Conservation (phyloP, 2,888 invertebrate genomes). For the Drosophila macrospina region DNA sequence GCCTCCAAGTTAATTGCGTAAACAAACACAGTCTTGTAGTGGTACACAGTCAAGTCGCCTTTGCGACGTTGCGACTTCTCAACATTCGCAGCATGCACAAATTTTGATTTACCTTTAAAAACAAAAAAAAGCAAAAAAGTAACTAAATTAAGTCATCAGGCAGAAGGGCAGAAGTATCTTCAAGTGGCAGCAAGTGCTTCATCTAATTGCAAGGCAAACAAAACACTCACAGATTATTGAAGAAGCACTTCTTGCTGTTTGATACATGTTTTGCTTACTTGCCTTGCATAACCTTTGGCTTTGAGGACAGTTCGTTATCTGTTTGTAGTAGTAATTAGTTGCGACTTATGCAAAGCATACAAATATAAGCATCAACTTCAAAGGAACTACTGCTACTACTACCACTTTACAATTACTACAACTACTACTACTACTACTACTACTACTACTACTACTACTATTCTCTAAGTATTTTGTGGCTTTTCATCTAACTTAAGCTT, state of each 20-base stretch:
- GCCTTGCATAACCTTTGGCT: conserved; percentile 1
- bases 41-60: conserved; percentile 1
- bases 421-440: too few relatives aligned
- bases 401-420: too few relatives aligned
- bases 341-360: not conserved
- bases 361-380: conserved; percentile 3
- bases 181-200: conserved; percentile 41
- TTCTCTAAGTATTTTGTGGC: not conserved
- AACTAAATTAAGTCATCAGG: conserved; percentile 21
- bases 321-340: conserved; percentile 34
- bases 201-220: conserved; percentile 58
- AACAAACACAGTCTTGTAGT: conserved; percentile 29
- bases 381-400: conserved; percentile 2
- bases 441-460: too few relatives aligned
- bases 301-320: conserved; percentile 19
- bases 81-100: conserved; percentile 2
- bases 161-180: conserved; percentile 13
- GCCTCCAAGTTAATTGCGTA: conserved; percentile 48
- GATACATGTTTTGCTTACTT: conserved; percentile 11
- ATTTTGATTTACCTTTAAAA: conserved; percentile 11
- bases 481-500: too few relatives aligned
- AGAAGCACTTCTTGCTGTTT: conserved; percentile 20
- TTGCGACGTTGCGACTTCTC: not conserved
- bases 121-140: conserved; percentile 13
- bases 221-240: conserved; percentile 44